These are phyloP conservation scores for Climacteris rufus DNA, from an alignment of 2,113 vertebrate species.

Conservation along the genomic window DNA sequence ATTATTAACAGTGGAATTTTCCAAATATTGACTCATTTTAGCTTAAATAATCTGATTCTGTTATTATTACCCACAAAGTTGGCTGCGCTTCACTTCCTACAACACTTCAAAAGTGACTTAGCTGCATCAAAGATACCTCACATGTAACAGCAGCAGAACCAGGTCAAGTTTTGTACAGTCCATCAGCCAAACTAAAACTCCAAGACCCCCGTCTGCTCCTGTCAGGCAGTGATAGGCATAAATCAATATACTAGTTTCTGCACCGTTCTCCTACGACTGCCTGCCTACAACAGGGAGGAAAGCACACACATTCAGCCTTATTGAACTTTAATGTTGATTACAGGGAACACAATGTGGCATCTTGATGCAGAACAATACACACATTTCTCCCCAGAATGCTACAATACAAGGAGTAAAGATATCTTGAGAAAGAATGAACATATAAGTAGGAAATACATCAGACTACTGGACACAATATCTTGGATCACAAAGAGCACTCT, in stretches of 20 bases:
- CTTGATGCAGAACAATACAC: background rate
- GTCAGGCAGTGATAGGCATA: background rate
- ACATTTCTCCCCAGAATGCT: background rate
- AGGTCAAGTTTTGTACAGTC: background rate
- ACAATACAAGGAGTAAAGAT: background rate
- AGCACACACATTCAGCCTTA: background rate
- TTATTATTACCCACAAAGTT: background rate
- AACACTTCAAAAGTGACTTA: background rate
- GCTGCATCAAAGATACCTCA: background rate
- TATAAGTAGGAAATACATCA: background rate
- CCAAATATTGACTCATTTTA: conserved; percentile 39
- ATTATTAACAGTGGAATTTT: background rate
- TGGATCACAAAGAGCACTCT: background rate
- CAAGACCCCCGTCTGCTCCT: background rate
- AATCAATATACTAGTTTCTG: background rate
- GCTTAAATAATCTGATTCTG: background rate
- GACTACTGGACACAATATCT: background rate
- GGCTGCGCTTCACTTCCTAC: background rate
- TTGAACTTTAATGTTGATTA: background rate
- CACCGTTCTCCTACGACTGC: background rate
- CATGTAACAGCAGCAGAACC: background rate
- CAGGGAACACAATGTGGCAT: background rate
- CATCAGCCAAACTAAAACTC: background rate
- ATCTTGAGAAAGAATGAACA: fast-evolving
- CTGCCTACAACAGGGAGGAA: background rate